A percentile compares a stretch with the other conserved stretches of the same genome.
phyloP scores from a whole-genome alignment of 2,888 invertebrate species.

The Volucella inanis region DNA sequence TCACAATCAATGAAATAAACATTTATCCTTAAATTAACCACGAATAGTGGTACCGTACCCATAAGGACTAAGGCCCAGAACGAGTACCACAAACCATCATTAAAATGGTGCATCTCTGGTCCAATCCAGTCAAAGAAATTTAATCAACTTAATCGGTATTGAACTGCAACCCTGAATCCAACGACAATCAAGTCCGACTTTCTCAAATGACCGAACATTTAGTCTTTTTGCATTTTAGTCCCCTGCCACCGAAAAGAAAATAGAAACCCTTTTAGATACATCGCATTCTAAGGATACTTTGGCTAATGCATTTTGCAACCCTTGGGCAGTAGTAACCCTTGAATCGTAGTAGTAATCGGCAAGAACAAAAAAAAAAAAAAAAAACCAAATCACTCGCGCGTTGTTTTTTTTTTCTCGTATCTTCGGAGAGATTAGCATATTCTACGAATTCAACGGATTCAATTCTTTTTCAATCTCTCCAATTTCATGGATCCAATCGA shows the following conservation, averaged over 20 bases:
- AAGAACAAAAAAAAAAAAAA: constrained; percentile 53
- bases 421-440: constrained; percentile 74
- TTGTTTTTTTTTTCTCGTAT: background rate
- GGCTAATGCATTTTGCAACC: constrained; percentile 68
- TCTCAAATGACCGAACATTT: constrained; percentile 8
- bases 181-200: constrained; percentile 13
- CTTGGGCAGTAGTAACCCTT: background rate
- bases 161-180: constrained; percentile 54
- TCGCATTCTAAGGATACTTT: constrained; percentile 37
- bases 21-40: constrained; percentile 74
- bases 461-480: constrained; percentile 70
- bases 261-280: constrained; percentile 29
- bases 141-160: constrained; percentile 73
- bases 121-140: constrained; percentile 55
- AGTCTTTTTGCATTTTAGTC: constrained; percentile 16
- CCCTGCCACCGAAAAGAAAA: background rate
- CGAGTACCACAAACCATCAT: constrained; percentile 19
- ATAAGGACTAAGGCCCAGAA: no score
- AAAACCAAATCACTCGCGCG: constrained; percentile 28
- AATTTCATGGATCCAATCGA: constrained; percentile 76
- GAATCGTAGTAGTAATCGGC: constrained; percentile 32
- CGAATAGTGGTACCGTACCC: constrained; percentile 43
- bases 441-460: constrained; percentile 71
- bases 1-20: constrained; percentile 73
- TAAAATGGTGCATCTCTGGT: constrained; percentile 3